Base-by-base conservation (phyloP, 2,797 vertebrate genomes). In the Vireo griseus region DNA sequence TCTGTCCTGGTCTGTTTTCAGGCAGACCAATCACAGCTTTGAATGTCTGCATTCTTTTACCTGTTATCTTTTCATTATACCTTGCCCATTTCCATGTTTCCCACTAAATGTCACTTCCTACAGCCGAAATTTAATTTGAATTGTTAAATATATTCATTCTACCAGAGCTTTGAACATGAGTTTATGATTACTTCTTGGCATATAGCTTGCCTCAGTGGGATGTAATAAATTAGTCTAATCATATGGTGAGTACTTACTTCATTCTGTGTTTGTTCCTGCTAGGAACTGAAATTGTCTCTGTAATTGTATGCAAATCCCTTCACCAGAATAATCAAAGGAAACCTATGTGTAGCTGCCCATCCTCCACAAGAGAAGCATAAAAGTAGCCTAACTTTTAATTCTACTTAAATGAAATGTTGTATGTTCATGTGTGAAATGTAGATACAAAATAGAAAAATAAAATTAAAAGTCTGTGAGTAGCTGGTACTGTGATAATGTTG, bases 271-370 rank as follows among this genome's bases (percentile, higher is more conserved):
- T 97, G 81, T 92, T 95, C 95, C 95, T 94, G 71, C 94, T 96
- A 97, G 92, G 95, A 96, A 66, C 63, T 95, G 88, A 97, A 96
- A 97, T 97, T 95, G 73, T 95, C 80, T 96, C 90, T 33, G 16
- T 97, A 97, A 97, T 96, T 97, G 90, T 97, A 97, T 97, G 97
- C 97, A 97, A 97, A 98, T 97, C 91, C 82, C 82, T 96, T 97
- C 82, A 78, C 82, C 65, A 96, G 88, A 96, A 82, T 95, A 96
- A 97, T 94, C 96, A 94, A 80, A 90, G 69, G 77, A 95, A 95
- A 95, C 93, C 78, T 97, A 83, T 73, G 75, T 90, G 82, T 87
- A 92, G 73, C 78, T 95, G 63, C 68, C 87, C 68, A 68, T 92
- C 67, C 87, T 88, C 62, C 94, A 39, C 51, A 81, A 72, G 80